Evolutionary conservation across 2,888 invertebrate genomes (phyloP).

Genomic region (Pheosia gnoma): DNA sequence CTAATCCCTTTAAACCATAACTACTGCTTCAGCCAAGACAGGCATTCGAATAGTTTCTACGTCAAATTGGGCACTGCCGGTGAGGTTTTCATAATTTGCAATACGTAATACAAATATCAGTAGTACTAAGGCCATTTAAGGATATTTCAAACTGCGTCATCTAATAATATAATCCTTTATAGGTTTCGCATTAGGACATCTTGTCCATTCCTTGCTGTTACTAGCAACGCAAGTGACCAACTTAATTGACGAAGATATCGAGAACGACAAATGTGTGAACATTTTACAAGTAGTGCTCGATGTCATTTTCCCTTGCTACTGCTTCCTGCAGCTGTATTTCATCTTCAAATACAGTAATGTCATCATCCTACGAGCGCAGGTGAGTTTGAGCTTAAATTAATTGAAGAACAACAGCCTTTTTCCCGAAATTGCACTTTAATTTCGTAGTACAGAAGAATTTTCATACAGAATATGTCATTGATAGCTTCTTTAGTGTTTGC

Average conservation of each 20-base stretch:
- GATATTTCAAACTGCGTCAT: neutral
- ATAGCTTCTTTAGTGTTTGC: no score
- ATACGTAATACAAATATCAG: neutral
- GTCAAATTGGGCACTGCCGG: slow-evolving; percentile 90
- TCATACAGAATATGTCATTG: no score
- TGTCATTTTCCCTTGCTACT: slow-evolving; percentile 88
- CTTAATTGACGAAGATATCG: slow-evolving; percentile 77
- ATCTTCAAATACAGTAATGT: slow-evolving; percentile 93
- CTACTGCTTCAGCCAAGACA: slow-evolving; percentile 87
- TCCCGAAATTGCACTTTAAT: no score
- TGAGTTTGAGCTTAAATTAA: slow-evolving; percentile 29
- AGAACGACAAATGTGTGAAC: slow-evolving; percentile 85
- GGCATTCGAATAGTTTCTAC: slow-evolving; percentile 89
- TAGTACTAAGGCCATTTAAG: neutral
- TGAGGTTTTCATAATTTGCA: slow-evolving; percentile 48
- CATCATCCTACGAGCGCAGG: slow-evolving; percentile 75
- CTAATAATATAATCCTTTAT: slow-evolving; percentile 30
- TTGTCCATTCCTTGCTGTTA: slow-evolving; percentile 89
- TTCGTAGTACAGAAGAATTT: no score
- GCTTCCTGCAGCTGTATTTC: slow-evolving; percentile 90
- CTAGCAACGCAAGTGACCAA: slow-evolving; percentile 88
- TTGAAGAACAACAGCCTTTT: neutral
- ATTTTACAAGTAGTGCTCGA: slow-evolving; percentile 85
- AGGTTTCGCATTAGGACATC: slow-evolving; percentile 91
- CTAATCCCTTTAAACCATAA: slow-evolving; percentile 78